Evolutionary conservation across 2,888 invertebrate species (phyloP).

Genomic region (Eupithecia subfuscata): DNA sequence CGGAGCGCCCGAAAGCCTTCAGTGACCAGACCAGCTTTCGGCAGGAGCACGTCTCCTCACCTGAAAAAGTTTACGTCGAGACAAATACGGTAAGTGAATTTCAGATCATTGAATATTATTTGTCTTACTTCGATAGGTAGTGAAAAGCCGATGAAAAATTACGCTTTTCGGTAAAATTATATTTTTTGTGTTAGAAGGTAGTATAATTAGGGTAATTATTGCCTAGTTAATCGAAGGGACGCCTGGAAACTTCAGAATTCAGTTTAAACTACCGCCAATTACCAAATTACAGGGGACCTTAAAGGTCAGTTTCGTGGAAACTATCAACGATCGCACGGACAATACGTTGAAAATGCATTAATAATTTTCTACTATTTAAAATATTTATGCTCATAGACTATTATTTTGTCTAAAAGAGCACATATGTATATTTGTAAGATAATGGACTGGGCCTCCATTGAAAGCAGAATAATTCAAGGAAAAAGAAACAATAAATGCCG

Average conservation of each 20-base stretch:
- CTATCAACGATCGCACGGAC: not conserved
- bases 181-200: not conserved
- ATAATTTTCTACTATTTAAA: not conserved
- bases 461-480: not conserved
- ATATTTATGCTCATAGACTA: not conserved
- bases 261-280: not conserved
- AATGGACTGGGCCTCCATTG: not conserved
- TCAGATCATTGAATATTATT: conserved; percentile 8
- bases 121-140: not conserved
- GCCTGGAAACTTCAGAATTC: not conserved
- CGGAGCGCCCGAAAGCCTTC: conserved; percentile 48
- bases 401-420: not conserved
- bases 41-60: conserved; percentile 45
- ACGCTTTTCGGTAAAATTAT: not conserved
- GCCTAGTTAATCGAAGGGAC: not conserved
- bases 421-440: not conserved
- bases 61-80: conserved; percentile 71
- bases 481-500: not conserved
- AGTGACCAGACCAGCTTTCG: conserved; percentile 53
- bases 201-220: not conserved
- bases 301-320: not conserved
- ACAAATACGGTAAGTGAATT: conserved; percentile 68
- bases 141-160: not conserved
- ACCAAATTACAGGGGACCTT: not conserved
- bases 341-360: not conserved